These are phyloP conservation scores for Trichomalopsis sarcophagae DNA, from an alignment of 1,140 invertebrate genomes.

Conservation along the genomic window DNA sequence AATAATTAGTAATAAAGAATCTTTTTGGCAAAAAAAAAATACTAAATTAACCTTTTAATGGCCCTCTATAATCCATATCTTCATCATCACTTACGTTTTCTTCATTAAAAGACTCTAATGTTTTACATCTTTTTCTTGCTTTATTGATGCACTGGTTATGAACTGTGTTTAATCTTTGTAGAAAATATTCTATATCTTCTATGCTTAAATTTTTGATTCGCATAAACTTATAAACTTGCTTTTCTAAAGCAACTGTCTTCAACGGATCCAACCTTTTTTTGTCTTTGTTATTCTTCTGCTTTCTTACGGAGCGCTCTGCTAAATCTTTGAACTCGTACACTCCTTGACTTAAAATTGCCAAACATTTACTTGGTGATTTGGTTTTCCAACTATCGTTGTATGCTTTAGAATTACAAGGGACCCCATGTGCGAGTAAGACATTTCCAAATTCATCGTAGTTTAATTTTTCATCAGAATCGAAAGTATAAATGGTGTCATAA, in stretches of 20 bases:
- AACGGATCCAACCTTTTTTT: background rate
- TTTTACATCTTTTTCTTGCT: background rate
- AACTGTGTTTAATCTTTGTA: background rate
- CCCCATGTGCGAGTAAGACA: background rate
- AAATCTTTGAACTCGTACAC: background rate
- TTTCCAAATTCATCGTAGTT: background rate
- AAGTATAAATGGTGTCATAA: background rate
- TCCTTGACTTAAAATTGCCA: conserved; percentile 1
- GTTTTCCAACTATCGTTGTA: conserved; percentile 8
- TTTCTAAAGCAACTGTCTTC: background rate
- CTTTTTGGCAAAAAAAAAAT: background rate
- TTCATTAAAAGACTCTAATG: background rate
- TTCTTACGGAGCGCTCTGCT: background rate
- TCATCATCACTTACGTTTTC: background rate
- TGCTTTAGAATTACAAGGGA: background rate
- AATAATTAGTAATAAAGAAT: too few species aligned
- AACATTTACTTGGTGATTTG: background rate
- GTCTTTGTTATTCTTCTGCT: background rate
- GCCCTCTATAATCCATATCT: background rate
- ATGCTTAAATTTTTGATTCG: background rate
- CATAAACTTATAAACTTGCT: background rate
- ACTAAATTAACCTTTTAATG: background rate
- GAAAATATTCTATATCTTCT: background rate
- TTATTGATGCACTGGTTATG: background rate
- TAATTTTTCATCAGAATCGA: background rate